phyloP scores from a whole-genome alignment of 2,113 vertebrate genomes.

The Phasianus colchicus region DNA sequence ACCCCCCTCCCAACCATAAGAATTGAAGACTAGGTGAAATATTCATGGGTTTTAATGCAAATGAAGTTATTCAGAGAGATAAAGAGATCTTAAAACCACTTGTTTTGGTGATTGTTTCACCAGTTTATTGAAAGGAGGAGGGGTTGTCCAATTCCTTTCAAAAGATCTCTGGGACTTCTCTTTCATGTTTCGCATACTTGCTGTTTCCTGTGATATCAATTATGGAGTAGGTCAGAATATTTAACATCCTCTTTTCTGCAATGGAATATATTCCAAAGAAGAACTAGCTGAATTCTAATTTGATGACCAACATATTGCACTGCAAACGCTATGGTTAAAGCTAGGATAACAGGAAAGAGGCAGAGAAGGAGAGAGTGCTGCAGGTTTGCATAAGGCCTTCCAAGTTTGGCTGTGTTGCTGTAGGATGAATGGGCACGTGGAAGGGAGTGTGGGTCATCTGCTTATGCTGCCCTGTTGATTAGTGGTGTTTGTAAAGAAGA shows the following conservation, averaged over 20 bases:
- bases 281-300: background rate
- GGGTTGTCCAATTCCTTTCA: background rate
- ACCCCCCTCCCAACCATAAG: background rate
- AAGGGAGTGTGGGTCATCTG: background rate
- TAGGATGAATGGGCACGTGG: accelerated
- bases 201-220: background rate
- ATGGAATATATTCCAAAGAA: background rate
- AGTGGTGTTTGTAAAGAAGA: background rate
- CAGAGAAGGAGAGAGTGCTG: background rate
- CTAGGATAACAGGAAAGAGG: background rate
- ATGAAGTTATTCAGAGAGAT: background rate
- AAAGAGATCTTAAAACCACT: background rate
- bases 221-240: background rate
- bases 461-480: background rate
- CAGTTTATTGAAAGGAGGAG: background rate
- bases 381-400: background rate
- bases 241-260: background rate
- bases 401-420: accelerated
- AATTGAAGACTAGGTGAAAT: background rate
- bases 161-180: background rate
- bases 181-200: background rate
- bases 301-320: background rate
- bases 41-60: background rate
- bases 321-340: background rate
- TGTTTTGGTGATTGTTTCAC: background rate